Evolutionary conservation across 2,888 invertebrate species (phyloP), one percentile per base, ranked within the genome.

Genomic region (Bombylius major): DNA sequence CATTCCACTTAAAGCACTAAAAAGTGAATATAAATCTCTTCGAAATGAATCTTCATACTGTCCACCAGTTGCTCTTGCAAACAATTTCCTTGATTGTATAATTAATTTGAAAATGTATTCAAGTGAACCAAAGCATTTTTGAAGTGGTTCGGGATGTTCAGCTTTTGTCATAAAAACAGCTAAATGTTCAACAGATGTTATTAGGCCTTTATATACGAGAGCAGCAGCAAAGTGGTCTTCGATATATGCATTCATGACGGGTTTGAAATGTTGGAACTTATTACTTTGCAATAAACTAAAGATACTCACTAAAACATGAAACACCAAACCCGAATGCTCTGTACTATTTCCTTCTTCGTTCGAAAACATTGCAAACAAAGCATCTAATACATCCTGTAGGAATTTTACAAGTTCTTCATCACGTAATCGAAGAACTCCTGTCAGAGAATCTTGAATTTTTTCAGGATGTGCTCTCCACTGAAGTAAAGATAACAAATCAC

Each of bases 391-490:
- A 68, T 96, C 96, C 70, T 95, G 89, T 4, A 97, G 78, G 72
- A 95, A 96, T 77, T 96, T 95, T 13, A 96, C 92, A 47, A 95
- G 77, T 70, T 96, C 96, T 70, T 94, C 93, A 63, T 88, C 86
- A 7, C 86, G 87, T n/a, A 95, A 77, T 7, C 87, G 78, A 59
- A 92, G 71, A 3, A 95, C 88, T 51, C 89, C 80, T 1, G 87
- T 82, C 13, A 96, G 74, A 0, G 92, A 91, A 61, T 91, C 89
- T 66, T 89, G 86, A 54, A 95, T 89, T 64, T 85, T 82, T 62
- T 92, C 90, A 0, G 91, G 91, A 65, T 88, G 86, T 0, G 88
- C 86, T 62, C 91, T 88, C 96, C 96, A 96, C 71, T 94, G 89
- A 4, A 97, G 76, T 48, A 96, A 74, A 6, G 91, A 89, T 59